These are phyloP conservation scores for Caenorhabditis drosophilae DNA, from an alignment of 2,888 invertebrate genomes.

Conservation along the genomic window DNA sequence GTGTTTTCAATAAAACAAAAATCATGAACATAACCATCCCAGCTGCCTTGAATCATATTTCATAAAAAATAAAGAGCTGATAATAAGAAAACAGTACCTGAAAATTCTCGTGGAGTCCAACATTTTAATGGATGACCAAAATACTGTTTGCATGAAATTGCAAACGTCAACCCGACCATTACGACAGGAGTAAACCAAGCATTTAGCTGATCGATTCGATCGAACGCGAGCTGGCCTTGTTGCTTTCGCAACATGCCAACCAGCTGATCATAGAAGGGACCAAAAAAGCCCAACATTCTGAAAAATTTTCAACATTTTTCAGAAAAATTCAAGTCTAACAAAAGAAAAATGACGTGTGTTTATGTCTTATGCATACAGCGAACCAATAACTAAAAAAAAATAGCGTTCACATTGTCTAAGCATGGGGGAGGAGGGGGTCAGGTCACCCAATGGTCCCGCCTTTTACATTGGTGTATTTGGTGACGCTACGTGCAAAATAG, in stretches of 20 bases:
- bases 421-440: constrained; percentile 7
- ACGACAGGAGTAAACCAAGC: constrained; percentile 36
- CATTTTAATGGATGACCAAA: constrained; percentile 36
- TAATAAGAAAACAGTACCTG: constrained; percentile 12
- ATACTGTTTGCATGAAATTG: constrained; percentile 33
- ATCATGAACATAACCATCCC: constrained; percentile 36
- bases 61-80: background rate
- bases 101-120: constrained; percentile 35
- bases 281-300: constrained; percentile 32
- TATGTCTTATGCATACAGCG: no score
- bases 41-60: constrained; percentile 9
- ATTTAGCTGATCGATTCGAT: constrained; percentile 29
- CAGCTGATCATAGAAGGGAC: constrained; percentile 29
- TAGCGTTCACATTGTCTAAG: background rate
- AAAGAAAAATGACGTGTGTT: no score
- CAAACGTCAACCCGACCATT: constrained; percentile 20
- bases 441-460: constrained; percentile 15
- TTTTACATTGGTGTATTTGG: constrained; percentile 8
- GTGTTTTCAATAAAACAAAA: constrained; percentile 39
- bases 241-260: constrained; percentile 26
- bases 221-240: constrained; percentile 29
- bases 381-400: constrained; percentile 2
- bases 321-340: no score
- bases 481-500: constrained; percentile 21
- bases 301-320: background rate